Evolutionary conservation across 2,888 invertebrate species (phyloP).

Genomic region (Nematopogon swammerdamellus): DNA sequence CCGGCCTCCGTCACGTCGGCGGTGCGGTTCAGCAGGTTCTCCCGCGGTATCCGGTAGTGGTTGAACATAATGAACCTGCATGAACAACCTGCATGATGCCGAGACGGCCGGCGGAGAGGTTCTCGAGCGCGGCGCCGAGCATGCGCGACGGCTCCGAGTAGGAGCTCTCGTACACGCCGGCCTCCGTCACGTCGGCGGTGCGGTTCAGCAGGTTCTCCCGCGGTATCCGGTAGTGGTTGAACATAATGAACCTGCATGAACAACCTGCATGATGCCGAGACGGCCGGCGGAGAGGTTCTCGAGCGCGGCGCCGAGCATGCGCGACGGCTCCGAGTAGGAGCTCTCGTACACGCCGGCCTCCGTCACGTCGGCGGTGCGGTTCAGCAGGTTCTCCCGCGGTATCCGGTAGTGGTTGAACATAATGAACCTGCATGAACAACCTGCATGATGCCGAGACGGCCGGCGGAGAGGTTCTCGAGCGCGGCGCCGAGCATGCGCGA

Average conservation of each 20-base stretch:
- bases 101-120: conserved; percentile 81
- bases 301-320: no score
- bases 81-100: conserved; percentile 67
- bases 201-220: conserved; percentile 80
- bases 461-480: conserved; percentile 82
- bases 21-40: conserved; percentile 80
- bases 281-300: no score
- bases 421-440: no score
- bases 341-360: conserved; percentile 85
- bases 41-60: conserved; percentile 83
- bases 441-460: conserved; percentile 74
- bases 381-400: conserved; percentile 79
- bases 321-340: conserved; percentile 84
- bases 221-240: conserved; percentile 84
- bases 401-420: conserved; percentile 88
- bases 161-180: conserved; percentile 84
- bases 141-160: conserved; percentile 85
- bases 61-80: conserved; percentile 86
- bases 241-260: conserved; percentile 83
- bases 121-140: conserved; percentile 81
- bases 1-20: conserved; percentile 89
- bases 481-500: conserved; percentile 81
- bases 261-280: no score
- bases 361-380: conserved; percentile 86
- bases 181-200: conserved; percentile 84